Evolutionary conservation across 1,140 invertebrate genomes (phyloP), one percentile per base, ranked within the genome.

Genomic region (Polypedilum pembai): DNA sequence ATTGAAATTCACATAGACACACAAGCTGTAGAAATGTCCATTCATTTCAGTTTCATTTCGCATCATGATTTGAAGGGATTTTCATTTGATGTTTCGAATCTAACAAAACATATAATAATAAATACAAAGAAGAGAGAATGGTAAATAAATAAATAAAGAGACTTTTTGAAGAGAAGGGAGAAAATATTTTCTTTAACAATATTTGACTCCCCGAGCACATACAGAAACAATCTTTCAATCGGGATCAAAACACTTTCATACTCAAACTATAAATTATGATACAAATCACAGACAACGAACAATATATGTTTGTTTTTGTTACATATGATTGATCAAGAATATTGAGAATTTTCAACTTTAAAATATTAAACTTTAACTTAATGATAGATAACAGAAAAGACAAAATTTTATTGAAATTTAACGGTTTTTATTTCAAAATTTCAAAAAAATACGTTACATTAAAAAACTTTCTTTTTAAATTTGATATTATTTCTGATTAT

Each of bases 261-360:
- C 65, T 18, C 65, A 69, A 56, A 69, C 65, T 69, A 69, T 69
- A 69, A 69, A 69, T 69, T 69, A 69, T 69, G 65, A 69, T 69
- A 69, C 65, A 69, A 69, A 69, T 69, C 65, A 69, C 65, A 69
- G 65, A 69, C 65, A 69, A 56, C 45, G 45, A 56, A 56, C 45
- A 56, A 56, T 56, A 56, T 12, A 15, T 12, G 24, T 33, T 33
- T 33, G 24, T 33, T 33, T 33, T 33, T 33, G 24, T 33, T 33
- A 33, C 24, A 33, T 33, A 33, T 33, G 24, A 33, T 33, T 33
- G 24, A 33, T 33, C 24, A 33, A 33, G 24, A 33, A 33, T 33
- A 33, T 33, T 33, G 24, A 33, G 24, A 33, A 33, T 33, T 33
- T 33, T 33, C 5, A 33, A 33, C n/a, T n/a, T n/a, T n/a, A n/a